Evolutionary conservation across 2,888 invertebrate genomes (phyloP), one percentile per base, ranked within the genome.

Genomic region (Idaea straminata): DNA sequence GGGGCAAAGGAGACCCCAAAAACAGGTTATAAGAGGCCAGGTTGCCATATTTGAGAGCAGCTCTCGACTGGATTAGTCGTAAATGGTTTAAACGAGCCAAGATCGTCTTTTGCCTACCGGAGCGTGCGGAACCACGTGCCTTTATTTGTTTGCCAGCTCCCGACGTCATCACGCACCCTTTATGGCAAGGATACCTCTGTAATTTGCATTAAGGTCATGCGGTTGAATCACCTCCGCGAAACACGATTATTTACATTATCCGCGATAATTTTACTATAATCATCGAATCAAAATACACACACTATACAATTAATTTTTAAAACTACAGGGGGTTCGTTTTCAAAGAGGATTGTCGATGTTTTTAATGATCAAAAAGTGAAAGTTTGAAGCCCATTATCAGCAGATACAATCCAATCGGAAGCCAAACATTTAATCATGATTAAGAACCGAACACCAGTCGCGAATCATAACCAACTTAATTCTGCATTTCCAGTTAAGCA

Each of bases 1-100:
- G 86, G 88, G 86, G 84, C 86, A 82, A 86, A 89, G 91, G 89
- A 87, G 90, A 89, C 90, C 91, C 92, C 91, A 87, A 92, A 92
- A 92, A 92, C 92, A 90, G 91, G 92, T 92, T 92, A 89, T 86
- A 86, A 88, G 86, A 88, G 84, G 86, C 88, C 88, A 82, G 85
- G 88, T 89, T 91, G 86, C 92, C 92, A 90, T 89, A 88, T 91
- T 91, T 88, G 91, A 85, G 84, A 81, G 83, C 83, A 80, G 81
- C 81, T 83, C 85, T 84, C 83, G 86, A 88, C 89, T 89, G 92
- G 90, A 91, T 91, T 91, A 91, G 89, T 89, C 91, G 89, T 91
- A 92, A 91, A 92, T 86, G 92, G 92, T 86, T 88, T 86, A 90
- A 91, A 90, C 92, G 84, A 84, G 88, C 86, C 86, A 81, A 82